Evolutionary conservation across 2,113 vertebrate species (phyloP).

Genomic region (Pachycephala philippinensis): DNA sequence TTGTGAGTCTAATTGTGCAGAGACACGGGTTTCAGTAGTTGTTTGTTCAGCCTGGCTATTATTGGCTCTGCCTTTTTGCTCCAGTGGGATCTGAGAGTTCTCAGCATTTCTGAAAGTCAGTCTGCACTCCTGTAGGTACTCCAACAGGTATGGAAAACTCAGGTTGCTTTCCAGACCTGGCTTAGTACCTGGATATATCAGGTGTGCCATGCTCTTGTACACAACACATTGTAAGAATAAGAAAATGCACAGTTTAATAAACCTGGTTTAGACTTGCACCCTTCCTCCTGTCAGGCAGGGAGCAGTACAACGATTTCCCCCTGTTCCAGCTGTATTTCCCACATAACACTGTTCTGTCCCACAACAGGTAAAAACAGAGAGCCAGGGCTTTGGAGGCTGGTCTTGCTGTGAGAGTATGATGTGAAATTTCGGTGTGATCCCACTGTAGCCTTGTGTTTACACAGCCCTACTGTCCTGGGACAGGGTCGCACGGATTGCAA

Average conservation of each 20-base stretch:
- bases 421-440: background rate
- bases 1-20: background rate
- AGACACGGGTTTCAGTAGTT: background rate
- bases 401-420: background rate
- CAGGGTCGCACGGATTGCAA: background rate
- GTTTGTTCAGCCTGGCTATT: background rate
- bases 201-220: background rate
- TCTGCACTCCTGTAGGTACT: background rate
- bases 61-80: background rate
- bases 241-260: background rate
- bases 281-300: background rate
- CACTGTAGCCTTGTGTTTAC: slow-evolving; percentile 9
- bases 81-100: background rate
- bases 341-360: background rate
- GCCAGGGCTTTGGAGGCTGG: background rate
- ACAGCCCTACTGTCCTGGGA: slow-evolving; percentile 38
- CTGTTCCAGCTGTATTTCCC: background rate
- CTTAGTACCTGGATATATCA: background rate
- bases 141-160: background rate
- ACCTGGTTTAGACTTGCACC: background rate
- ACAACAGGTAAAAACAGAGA: background rate
- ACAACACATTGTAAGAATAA: background rate
- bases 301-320: background rate
- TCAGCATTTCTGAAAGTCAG: background rate
- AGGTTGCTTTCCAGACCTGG: background rate